A percentile compares a stretch with the other conserved stretches of the same genome.
Conservation (phyloP, 2,888 invertebrate genomes). For the Xestia sexstrigata region DNA sequence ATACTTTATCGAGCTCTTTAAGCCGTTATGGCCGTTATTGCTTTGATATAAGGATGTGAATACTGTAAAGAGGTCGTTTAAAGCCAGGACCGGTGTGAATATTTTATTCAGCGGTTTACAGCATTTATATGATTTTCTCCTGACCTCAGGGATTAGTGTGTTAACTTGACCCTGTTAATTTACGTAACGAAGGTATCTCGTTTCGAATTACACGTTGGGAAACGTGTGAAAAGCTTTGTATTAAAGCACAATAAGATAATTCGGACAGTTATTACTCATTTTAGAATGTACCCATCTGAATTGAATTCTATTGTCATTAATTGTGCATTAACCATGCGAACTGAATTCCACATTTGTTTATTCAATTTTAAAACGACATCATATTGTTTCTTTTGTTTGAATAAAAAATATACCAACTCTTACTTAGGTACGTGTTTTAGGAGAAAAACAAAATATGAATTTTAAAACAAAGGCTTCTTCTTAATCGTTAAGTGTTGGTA, state of each 20-base stretch:
- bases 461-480: constrained; percentile 12
- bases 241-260: background rate
- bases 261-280: background rate
- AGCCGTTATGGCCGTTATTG: constrained; percentile 37
- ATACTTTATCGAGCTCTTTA: constrained; percentile 28
- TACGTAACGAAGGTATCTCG: constrained; percentile 15
- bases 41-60: constrained; percentile 33
- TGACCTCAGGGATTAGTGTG: constrained; percentile 46
- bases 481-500: constrained; percentile 10
- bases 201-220: constrained; percentile 1
- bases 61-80: constrained; percentile 32
- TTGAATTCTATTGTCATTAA: background rate
- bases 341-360: background rate
- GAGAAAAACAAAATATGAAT: constrained; percentile 8
- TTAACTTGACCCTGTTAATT: constrained; percentile 46
- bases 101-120: constrained; percentile 62
- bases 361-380: background rate
- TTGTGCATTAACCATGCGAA: background rate
- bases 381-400: background rate
- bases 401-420: background rate
- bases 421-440: background rate
- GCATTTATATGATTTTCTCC: constrained; percentile 59
- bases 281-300: background rate
- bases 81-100: constrained; percentile 38
- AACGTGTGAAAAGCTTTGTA: constrained; percentile 19